Evolutionary conservation across 2,113 vertebrate genomes (phyloP), one percentile per base, ranked within the genome.

Genomic region (Arizona elegans): DNA sequence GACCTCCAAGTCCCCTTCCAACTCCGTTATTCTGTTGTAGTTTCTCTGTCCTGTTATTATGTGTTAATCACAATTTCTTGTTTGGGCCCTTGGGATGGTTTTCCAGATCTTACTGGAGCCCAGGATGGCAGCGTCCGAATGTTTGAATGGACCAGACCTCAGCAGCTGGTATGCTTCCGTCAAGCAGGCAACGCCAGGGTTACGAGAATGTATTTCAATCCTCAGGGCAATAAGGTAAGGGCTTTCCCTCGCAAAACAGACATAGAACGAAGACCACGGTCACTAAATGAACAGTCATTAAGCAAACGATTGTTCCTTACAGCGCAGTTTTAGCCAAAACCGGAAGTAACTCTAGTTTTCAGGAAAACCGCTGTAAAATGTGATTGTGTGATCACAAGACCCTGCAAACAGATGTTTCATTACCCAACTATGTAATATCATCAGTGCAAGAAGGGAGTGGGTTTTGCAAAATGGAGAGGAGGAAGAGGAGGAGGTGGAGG

Each of bases 131-230:
- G 99, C 0, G 99, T 99, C 7, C 98, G 99, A 24, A 99, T 99
- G 99, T 99, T 99, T 96, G 99, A 99, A 65, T 99, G 99, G 99
- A 99, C 98, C 52, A 98, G 99, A 53, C 99, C 99, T 1, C 99
- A 99, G 96, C 99, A 99, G 53, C 95, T 99, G 90, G 98, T 99
- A 55, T 99, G 99, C 96, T 99, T 99, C 97, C 98, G 98, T 93
- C 99, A 99, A 95, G 99, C 99, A 17, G 99, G 99, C 81, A 99
- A 99, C 1, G 99, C 99, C 26, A 97, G 99, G 94, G 99, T 99
- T 92, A 99, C 99, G 1, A 98, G 99, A 75, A 98, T 99, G 87
- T 99, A 99, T 96, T 99, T 99, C 96, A 99, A 99, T 97, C 98
- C 98, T 95, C 99, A 99, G 96, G 99, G 99, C 96, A 99, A 99